These are phyloP conservation scores for Rhysida immarginata DNA, from an alignment of 1,140 invertebrate genomes.

Conservation along the genomic window DNA sequence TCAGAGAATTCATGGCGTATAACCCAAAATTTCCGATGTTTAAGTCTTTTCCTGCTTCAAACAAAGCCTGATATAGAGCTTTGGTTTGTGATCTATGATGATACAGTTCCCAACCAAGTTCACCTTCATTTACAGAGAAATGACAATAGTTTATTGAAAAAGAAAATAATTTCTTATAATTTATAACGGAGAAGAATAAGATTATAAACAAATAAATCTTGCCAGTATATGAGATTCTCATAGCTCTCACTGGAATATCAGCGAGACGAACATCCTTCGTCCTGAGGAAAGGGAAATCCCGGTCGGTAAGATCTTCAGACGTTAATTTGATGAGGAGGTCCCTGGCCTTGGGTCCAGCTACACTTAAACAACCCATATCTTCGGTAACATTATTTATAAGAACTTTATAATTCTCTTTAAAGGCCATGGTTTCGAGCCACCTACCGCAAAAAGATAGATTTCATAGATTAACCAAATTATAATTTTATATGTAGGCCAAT, in stretches of 20 bases:
- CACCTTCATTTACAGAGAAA: no score
- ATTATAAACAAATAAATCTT: conserved; percentile 6
- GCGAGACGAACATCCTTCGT: conserved; percentile 17
- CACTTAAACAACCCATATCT: conserved; percentile 22
- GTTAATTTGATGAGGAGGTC: conserved; percentile 22
- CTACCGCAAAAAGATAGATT: conserved; percentile 16
- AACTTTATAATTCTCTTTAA: conserved; percentile 18
- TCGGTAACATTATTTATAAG: conserved; percentile 25
- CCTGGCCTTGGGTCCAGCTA: conserved; percentile 27
- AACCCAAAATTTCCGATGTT: conserved; percentile 28
- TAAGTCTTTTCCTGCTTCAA: conserved; percentile 21
- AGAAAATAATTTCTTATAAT: not conserved
- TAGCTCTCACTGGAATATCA: conserved; percentile 19
- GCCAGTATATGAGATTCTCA: conserved; percentile 30
- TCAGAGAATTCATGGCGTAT: conserved; percentile 26
- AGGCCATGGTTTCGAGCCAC: conserved; percentile 24
- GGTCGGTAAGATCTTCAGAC: conserved; percentile 9
- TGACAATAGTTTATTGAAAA: no score
- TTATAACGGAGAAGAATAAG: not conserved
- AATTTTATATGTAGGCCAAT: no score
- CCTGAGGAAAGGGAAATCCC: conserved; percentile 19
- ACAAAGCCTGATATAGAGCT: conserved; percentile 22
- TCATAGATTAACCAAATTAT: no score
- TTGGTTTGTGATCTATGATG: conserved; percentile 15
- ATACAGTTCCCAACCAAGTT: conserved; percentile 32